phyloP scores from a whole-genome alignment of 2,797 vertebrate genomes.

The Champsocephalus gunnari region DNA sequence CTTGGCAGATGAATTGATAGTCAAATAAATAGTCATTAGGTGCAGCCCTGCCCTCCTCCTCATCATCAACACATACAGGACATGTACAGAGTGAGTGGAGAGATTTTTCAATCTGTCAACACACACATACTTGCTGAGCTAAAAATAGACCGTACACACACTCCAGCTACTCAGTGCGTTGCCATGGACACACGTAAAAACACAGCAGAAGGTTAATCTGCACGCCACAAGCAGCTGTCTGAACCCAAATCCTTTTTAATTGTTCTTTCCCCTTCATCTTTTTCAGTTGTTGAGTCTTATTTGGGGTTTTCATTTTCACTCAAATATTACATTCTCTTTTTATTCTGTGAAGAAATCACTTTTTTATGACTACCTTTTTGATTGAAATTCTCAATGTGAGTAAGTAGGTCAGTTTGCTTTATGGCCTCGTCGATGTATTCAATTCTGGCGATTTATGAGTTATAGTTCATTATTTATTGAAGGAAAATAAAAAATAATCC shows the following conservation, averaged over 20 bases:
- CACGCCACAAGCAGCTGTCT: slow-evolving; percentile 22
- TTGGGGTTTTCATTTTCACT: not conserved
- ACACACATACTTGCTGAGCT: slow-evolving; percentile 30
- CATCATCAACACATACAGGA: not conserved
- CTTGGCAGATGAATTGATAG: not conserved
- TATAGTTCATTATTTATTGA: no score
- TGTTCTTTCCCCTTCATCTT: not conserved
- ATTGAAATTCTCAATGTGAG: not conserved
- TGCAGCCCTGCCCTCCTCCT: no score
- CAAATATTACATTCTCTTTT: not conserved
- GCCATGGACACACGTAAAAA: slow-evolving; percentile 37
- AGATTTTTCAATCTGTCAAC: slow-evolving; percentile 6
- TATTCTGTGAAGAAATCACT: no score
- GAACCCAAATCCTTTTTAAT: slow-evolving; percentile 3
- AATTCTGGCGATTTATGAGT: no score
- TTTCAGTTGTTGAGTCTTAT: not conserved
- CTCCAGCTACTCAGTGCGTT: slow-evolving; percentile 16
- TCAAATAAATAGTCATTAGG: not conserved
- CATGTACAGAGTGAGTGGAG: not conserved
- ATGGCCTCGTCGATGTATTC: no score
- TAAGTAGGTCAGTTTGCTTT: no score
- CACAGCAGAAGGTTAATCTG: slow-evolving; percentile 27
- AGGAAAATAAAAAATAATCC: not conserved
- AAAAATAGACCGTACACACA: slow-evolving; percentile 41
- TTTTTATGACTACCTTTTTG: not conserved